Percentiles rank a stretch among this genome's conserved stretches.
Evolutionary conservation across 1,140 invertebrate genomes (phyloP).

Genomic region (Eumaeus atala): DNA sequence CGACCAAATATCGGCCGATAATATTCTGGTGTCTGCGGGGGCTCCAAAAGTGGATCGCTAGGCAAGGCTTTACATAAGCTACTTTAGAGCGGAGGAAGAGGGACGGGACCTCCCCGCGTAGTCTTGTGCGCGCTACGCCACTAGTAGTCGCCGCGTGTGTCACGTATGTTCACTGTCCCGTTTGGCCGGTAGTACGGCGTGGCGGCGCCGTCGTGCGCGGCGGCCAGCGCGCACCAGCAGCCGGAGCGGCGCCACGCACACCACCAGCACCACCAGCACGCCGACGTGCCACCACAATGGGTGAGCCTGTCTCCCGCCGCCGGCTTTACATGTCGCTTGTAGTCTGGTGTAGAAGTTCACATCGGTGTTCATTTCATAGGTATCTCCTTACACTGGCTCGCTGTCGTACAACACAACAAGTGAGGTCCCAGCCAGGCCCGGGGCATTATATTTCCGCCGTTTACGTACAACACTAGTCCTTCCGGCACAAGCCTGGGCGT

Average conservation of each 20-base stretch:
- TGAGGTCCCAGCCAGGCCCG: too few relatives aligned
- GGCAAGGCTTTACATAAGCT: too few relatives aligned
- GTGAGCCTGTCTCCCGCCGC: slow-evolving; percentile 33
- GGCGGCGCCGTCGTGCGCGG: slow-evolving; percentile 65
- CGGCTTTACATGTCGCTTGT: slow-evolving; percentile 12
- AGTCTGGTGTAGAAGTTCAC: slow-evolving; percentile 13
- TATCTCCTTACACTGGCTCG: not conserved
- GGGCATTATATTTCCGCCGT: too few relatives aligned
- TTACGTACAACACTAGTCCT: too few relatives aligned
- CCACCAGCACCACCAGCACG: slow-evolving; percentile 59
- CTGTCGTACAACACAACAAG: not conserved
- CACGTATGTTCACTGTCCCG: not conserved
- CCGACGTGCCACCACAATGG: slow-evolving; percentile 64
- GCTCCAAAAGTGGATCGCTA: too few relatives aligned
- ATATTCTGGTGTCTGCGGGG: too few relatives aligned
- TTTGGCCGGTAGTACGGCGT: slow-evolving; percentile 56
- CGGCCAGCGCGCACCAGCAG: slow-evolving; percentile 61
- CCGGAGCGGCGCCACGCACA: slow-evolving; percentile 52
- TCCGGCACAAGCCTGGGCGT: too few relatives aligned
- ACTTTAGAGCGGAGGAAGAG: too few relatives aligned
- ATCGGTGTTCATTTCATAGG: slow-evolving; percentile 11
- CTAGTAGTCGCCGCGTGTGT: too few relatives aligned
- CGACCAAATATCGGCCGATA: too few relatives aligned
- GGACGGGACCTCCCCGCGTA: too few relatives aligned
- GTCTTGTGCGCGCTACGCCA: too few relatives aligned